Base-by-base conservation (phyloP, 1,140 invertebrate species). In the Leguminivora glycinivorella region DNA sequence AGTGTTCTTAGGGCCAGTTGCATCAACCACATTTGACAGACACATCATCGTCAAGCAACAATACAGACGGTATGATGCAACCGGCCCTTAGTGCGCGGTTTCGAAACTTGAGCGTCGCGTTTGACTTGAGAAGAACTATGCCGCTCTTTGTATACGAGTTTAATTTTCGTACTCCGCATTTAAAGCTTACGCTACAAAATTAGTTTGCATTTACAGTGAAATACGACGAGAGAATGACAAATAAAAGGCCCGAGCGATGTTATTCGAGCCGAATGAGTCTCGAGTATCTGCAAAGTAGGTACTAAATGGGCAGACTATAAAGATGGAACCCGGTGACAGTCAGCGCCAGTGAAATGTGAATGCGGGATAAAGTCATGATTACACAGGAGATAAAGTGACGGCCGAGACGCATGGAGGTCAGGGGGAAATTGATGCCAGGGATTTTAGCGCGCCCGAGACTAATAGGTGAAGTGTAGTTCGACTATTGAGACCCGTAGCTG, bases 341-440 rank as follows among this genome's bases (percentile, higher is more conserved):
- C 58, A 63, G 58, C 58, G 58, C 56, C 52, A 63, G 72, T 72
- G 68, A 72, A 71, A 75, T 75, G 56, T 70, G 69, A 66, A 70
- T 70, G 40, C 56, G 58, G 60, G 56, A 75, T 72, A 72, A 67
- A 75, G 73, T 72, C 73, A 67, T 75, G 73, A 72, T 72, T 63
- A 75, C 68, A 70, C 22, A 25, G 69, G 52, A 71, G 73, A 71
- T 70, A 71, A 71, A 71, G 58, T 74, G 73, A 71, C 72, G 58
- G 58, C 69, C 60, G 69, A 70, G 68, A 68, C 58, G 71, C 58
- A 68, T 38, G 38, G 58, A 63, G 72, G 58, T 40, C 67, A 63
- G 26, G 14, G 26, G 69, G 67, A 60, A 74, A 74, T 74, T 71
- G 67, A 74, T 74, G 73, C 38, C 68, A 66, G 58, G 68, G 70